Conservation (phyloP, 2,113 vertebrate genomes). For the Diglossa brunneiventris region DNA sequence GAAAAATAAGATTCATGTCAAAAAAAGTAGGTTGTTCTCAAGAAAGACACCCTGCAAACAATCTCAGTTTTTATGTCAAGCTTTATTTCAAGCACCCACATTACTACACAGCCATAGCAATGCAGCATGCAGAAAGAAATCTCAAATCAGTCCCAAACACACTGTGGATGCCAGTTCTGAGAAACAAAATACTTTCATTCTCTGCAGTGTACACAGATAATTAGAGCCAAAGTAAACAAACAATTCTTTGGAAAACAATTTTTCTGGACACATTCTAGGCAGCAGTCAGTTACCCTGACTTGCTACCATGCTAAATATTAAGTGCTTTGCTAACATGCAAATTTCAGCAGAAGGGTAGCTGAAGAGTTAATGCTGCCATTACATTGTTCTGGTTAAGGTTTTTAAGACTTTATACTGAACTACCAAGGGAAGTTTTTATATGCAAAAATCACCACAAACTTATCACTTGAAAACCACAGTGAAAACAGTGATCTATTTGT, state of each 20-base stretch:
- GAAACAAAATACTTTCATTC: neutral
- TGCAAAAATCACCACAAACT: neutral
- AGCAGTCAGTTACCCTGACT: neutral
- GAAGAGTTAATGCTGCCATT: neutral
- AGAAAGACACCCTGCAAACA: neutral
- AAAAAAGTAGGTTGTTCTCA: neutral
- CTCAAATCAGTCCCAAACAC: neutral
- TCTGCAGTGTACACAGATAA: neutral
- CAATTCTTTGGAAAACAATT: neutral
- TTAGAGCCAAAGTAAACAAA: neutral
- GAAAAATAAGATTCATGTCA: neutral
- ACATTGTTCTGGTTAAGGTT: neutral
- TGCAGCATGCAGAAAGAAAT: neutral
- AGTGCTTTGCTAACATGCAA: neutral
- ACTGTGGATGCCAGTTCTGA: neutral
- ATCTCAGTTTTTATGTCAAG: neutral
- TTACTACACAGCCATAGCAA: neutral
- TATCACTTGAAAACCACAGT: neutral
- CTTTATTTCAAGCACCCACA: neutral
- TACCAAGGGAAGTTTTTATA: neutral
- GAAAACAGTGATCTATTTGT: neutral
- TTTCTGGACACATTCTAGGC: neutral
- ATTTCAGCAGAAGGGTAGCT: neutral
- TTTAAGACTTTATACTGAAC: neutral
- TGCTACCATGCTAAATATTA: neutral